These are phyloP conservation scores for Cossypha caffra DNA, from an alignment of 2,797 vertebrate genomes.

Conservation along the genomic window DNA sequence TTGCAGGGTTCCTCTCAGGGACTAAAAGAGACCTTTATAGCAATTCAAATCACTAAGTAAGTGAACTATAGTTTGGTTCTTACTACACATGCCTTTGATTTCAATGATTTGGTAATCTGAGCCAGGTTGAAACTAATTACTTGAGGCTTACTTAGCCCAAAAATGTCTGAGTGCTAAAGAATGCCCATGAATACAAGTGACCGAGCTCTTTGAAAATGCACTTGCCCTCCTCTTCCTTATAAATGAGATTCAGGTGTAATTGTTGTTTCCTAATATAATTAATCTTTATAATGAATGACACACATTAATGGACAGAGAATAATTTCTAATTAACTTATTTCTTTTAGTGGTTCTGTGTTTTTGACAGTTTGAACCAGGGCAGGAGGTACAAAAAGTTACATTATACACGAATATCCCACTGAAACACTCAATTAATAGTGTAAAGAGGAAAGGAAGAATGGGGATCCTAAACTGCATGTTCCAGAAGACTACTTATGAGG, in stretches of 20 bases:
- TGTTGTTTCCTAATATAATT: slow-evolving; percentile 38
- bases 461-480: slow-evolving; percentile 70
- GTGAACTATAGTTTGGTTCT: neutral
- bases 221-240: slow-evolving; percentile 8
- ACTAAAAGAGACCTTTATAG: slow-evolving; percentile 3
- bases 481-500: slow-evolving; percentile 69
- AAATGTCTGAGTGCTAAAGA: neutral
- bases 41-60: neutral
- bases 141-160: neutral
- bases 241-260: neutral
- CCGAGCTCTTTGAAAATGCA: neutral
- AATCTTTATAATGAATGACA: slow-evolving; percentile 71
- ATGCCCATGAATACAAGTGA: neutral
- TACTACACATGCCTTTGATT: slow-evolving; percentile 5
- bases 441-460: slow-evolving; percentile 64
- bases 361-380: neutral
- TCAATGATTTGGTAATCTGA: neutral
- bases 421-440: slow-evolving; percentile 58
- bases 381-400: slow-evolving; percentile 39
- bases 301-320: neutral
- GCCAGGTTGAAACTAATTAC: slow-evolving; percentile 23
- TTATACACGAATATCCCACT: slow-evolving; percentile 59
- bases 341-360: neutral
- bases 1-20: neutral
- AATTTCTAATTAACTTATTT: slow-evolving; percentile 43